phyloP scores from a whole-genome alignment of 2,113 vertebrate genomes.

The Triplophysa dalaica region DNA sequence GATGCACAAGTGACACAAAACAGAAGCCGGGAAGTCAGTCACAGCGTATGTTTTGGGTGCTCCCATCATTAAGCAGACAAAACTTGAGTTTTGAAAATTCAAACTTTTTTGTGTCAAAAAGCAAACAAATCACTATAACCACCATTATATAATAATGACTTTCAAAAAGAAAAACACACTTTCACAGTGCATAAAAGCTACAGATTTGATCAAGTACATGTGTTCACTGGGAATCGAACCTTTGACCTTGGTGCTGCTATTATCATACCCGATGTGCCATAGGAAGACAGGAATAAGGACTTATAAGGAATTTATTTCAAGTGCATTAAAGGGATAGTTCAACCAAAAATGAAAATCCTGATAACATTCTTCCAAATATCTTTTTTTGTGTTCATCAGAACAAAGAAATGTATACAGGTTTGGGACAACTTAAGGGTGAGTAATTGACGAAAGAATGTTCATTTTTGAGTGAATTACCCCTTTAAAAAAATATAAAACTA shows the following conservation, averaged over 20 bases:
- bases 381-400: too few species aligned
- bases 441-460: too few species aligned
- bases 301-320: neutral
- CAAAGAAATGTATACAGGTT: too few species aligned
- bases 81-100: neutral
- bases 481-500: too few species aligned
- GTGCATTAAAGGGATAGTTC: too few species aligned
- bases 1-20: conserved; percentile 43
- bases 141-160: neutral
- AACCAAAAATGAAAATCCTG: too few species aligned
- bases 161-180: too few species aligned
- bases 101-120: neutral
- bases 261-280: neutral
- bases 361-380: too few species aligned
- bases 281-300: neutral
- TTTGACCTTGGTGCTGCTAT: neutral
- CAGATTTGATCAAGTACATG: neutral
- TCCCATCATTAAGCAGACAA: too few species aligned
- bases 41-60: neutral
- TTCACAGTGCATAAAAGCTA: neutral
- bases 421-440: too few species aligned
- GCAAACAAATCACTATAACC: neutral
- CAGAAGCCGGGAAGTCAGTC: neutral
- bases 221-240: neutral
- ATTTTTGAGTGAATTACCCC: too few species aligned